These are phyloP conservation scores for Xestia xanthographa DNA, from an alignment of 2,888 invertebrate species.

Conservation along the genomic window DNA sequence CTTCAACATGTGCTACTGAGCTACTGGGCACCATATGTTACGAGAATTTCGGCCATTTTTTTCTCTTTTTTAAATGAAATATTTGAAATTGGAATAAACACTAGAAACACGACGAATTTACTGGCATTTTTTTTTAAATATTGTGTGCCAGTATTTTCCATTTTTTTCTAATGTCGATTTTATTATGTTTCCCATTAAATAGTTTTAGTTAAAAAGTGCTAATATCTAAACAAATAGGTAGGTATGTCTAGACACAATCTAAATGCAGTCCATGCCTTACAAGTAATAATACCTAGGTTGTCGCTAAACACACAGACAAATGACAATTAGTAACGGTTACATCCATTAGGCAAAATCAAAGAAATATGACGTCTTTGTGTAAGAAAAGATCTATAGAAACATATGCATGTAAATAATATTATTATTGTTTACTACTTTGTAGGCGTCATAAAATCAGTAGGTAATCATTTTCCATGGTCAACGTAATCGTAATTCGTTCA, in stretches of 20 bases:
- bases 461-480: constrained; percentile 50
- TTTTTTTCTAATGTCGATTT: not conserved
- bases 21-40: constrained; percentile 31
- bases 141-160: not conserved
- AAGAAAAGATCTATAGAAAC: constrained; percentile 9
- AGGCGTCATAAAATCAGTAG: constrained; percentile 44
- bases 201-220: not conserved
- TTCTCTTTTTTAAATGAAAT: not conserved
- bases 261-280: not conserved
- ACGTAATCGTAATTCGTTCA: constrained; percentile 36
- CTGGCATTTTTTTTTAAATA: not conserved
- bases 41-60: not conserved
- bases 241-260: not conserved
- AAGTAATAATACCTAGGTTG: not conserved
- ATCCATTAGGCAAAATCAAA: constrained; percentile 28
- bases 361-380: constrained; percentile 23
- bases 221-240: not conserved
- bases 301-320: constrained; percentile 11
- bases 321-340: constrained; percentile 26
- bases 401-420: constrained; percentile 10
- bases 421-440: constrained; percentile 52
- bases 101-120: not conserved
- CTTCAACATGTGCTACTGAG: constrained; percentile 56
- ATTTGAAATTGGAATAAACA: not conserved
- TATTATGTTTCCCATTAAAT: not conserved